Evolutionary conservation across 2,797 vertebrate species (phyloP), one percentile per base, ranked within the genome.

Genomic region (Malacoctenus gilli): DNA sequence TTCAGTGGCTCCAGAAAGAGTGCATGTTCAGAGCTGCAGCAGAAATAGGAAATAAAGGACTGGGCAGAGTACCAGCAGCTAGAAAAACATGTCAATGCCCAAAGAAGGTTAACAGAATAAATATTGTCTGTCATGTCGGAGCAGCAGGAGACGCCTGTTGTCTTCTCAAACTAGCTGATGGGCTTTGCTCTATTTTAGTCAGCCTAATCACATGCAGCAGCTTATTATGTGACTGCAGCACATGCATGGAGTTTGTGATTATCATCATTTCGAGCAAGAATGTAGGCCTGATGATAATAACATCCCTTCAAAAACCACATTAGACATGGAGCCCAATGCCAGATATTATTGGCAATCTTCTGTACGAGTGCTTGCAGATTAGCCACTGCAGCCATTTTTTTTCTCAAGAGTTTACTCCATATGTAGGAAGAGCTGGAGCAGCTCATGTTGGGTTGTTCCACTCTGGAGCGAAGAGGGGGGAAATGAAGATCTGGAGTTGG

Each of bases 181-280:
- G 19, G 43, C 39, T 55, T 37, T 34, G 14, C 18, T 9, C 12
- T 16, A 21, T 57, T 57, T 40, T 20, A 53, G 35, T 50, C 8
- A 15, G 11, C 36, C 25, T 28, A 55, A 46, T 59, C 37, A 70
- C 4, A 0, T 49, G 25, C 22, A 59, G 21, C 12, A 37, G 32
- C 65, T 57, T 51, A 61, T 53, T 55, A 60, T 44, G 34, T 42
- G 36, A 65, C 41, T 52, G 42, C 34, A 55, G 55, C 56, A 43
- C 31, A 58, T 51, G 39, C 20, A 25, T 19, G 46, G 51, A 46
- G 11, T 69, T 49, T 49, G 53, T 56, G 65, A 65, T 55, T 19
- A 59, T 30, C 46, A 68, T 66, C 14, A 28, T 53, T 57, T 4
- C 42, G 59, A 38, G 36, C 44, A 40, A 59, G 37, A 34, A 28